These are phyloP conservation scores for Melanostigma gelatinosum DNA, from an alignment of 2,113 vertebrate genomes.

Conservation along the genomic window DNA sequence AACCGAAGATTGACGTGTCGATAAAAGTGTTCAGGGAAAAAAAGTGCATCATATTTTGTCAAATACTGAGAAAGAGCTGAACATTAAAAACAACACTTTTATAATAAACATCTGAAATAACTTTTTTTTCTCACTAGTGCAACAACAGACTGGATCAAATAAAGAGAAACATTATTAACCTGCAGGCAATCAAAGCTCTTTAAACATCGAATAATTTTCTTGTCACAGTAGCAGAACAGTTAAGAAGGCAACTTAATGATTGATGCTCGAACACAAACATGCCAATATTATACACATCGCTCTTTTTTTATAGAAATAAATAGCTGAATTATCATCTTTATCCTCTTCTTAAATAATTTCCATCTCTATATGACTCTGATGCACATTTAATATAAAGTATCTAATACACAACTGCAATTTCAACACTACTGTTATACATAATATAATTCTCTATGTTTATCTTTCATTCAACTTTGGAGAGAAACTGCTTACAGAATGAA, in stretches of 20 bases:
- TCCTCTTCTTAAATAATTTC: slow-evolving; percentile 86
- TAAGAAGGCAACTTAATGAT: slow-evolving; percentile 86
- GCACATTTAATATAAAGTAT: slow-evolving; percentile 87
- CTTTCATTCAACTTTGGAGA: slow-evolving; percentile 74
- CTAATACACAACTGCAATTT: slow-evolving; percentile 84
- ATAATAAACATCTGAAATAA: slow-evolving; percentile 81
- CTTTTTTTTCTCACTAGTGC: slow-evolving; percentile 78
- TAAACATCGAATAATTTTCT: slow-evolving; percentile 79
- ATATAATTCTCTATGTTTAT: slow-evolving; percentile 77
- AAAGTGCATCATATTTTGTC: slow-evolving; percentile 82
- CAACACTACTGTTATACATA: slow-evolving; percentile 81
- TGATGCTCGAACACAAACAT: slow-evolving; percentile 86
- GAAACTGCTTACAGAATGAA: slow-evolving; percentile 69
- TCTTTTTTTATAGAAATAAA: slow-evolving; percentile 87
- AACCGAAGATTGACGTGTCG: slow-evolving; percentile 37
- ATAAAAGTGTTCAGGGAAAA: slow-evolving; percentile 61
- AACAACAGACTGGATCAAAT: slow-evolving; percentile 78
- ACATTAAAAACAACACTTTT: slow-evolving; percentile 81
- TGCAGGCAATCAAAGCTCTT: slow-evolving; percentile 84
- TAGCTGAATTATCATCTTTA: slow-evolving; percentile 83
- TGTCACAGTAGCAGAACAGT: slow-evolving; percentile 82
- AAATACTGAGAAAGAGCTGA: slow-evolving; percentile 78
- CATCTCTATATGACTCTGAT: slow-evolving; percentile 85
- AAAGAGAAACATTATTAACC: slow-evolving; percentile 75
- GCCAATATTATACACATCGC: slow-evolving; percentile 85